Base-by-base conservation (phyloP, 64 coral and sea anemone genomes). In the Hydrozoanthus tunicans region DNA sequence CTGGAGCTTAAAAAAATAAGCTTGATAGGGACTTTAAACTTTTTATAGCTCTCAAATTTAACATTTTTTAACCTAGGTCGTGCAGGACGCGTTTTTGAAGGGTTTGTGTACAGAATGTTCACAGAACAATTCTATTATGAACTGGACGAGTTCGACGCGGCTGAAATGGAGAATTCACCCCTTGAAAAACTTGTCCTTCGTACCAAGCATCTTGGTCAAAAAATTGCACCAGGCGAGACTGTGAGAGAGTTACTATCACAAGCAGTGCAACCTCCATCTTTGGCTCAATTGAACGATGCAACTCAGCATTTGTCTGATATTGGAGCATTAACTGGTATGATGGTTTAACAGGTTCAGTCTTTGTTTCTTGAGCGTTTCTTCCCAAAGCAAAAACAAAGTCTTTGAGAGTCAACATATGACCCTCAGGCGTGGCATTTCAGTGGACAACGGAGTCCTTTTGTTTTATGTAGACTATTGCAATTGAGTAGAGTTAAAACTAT, bases 91-190 rank as follows among this genome's bases (percentile, higher is more conserved):
- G 81, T 85, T 53, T 85, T 85, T 54, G 59, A 85, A 66, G 81
- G 81, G 69, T 3, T 3, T 70, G 81, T 85, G 4, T 85, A 67
- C 81, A 85, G 81, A 85, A 85, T 85, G 81, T 85, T 17, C 53
- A 85, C 81, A 6, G 15, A 69, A 65, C 10, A n/a, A 3, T 85
- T 85, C 17, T 85, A 67, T 54, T 4, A 85, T 14, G n/a, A 54
- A 8, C 59, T 85, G 25, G 43, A 14, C 13, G 10, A 85, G 81
- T 85, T 85, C 53, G 81, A 85, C 66, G 62, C 32, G 43, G 32
- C 81, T 12, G 81, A 85, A 85, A 85, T 85, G 66, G 25, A 85
- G 53, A 85, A 43, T 69, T 85, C 81, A 25, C 81, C 81, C 1
- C 66, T 85, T 13, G 61, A 85, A 43, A 85, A 85, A 54, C 75